Percentiles rank a stretch among this genome's conserved stretches.
Conservation (phyloP, 2,888 invertebrate species). For the Eulithis prunata region DNA sequence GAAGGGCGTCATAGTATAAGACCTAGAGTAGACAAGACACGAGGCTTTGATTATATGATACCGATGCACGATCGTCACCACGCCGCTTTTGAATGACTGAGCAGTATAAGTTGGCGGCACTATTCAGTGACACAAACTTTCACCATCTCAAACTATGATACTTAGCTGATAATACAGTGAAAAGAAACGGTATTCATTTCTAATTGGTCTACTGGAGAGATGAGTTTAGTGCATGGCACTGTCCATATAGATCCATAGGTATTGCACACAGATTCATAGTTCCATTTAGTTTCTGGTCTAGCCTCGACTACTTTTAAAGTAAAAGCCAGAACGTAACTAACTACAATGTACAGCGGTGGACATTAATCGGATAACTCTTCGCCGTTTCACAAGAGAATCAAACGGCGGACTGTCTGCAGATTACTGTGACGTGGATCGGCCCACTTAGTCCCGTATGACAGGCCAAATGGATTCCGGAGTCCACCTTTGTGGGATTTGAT, state of each 20-base stretch:
- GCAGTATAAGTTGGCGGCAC: no score
- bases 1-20: background rate
- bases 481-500: conserved; percentile 30
- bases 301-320: background rate
- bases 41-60: background rate
- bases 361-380: conserved; percentile 65
- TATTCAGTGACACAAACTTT: no score
- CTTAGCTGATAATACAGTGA: no score
- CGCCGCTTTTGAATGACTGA: no score
- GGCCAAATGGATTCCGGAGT: conserved; percentile 48
- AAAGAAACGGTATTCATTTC: no score
- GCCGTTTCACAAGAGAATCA: conserved; percentile 55
- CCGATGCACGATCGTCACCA: background rate
- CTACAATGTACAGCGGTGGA: conserved; percentile 31
- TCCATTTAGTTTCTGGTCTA: no score
- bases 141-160: no score
- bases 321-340: conserved; percentile 15
- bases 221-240: no score
- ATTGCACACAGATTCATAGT: no score
- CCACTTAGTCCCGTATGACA: conserved; percentile 56
- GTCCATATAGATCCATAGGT: no score
- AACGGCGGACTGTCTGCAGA: conserved; percentile 54
- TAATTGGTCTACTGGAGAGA: no score
- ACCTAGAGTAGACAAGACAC: no score
- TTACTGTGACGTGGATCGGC: conserved; percentile 62